Evolutionary conservation across 2,797 vertebrate genomes (phyloP).

Genomic region (Cuculus canorus): DNA sequence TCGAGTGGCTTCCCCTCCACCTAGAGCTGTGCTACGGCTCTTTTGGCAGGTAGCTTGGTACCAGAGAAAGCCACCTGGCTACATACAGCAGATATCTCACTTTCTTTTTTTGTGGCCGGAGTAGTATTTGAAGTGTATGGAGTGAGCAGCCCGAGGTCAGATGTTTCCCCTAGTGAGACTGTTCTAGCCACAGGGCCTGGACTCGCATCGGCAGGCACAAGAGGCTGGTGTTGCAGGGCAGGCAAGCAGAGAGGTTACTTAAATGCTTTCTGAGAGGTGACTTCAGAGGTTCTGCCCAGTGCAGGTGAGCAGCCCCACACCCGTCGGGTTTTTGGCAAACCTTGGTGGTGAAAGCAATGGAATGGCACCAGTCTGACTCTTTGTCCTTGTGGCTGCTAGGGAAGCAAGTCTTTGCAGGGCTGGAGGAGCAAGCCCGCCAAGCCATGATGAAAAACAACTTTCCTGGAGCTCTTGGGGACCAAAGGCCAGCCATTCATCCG

Average conservation of each 20-base stretch:
- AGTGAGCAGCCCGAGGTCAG: neutral
- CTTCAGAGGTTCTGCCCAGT: constrained; percentile 3
- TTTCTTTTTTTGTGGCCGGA: neutral
- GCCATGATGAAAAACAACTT: constrained; percentile 82
- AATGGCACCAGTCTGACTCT: constrained; percentile 54
- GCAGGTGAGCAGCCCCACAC: constrained; percentile 38
- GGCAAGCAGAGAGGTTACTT: neutral
- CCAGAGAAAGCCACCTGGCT: neutral
- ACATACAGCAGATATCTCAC: neutral
- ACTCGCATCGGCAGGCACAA: neutral
- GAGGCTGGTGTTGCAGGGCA: neutral
- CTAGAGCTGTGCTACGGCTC: neutral
- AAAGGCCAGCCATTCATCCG: constrained; percentile 67
- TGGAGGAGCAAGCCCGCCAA: constrained; percentile 82
- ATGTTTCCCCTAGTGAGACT: neutral
- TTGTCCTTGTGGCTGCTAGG: constrained; percentile 78
- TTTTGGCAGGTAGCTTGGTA: neutral
- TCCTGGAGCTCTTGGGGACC: constrained; percentile 74
- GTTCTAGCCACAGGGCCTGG: neutral
- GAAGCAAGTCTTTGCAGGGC: constrained; percentile 83
- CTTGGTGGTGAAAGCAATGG: neutral
- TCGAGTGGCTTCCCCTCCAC: rapidly evolving
- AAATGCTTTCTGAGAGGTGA: constrained; percentile 1
- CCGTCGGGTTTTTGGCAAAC: neutral
- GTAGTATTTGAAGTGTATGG: neutral